Conservation (phyloP, 92 coral and sea anemone species). For the Palythoa grandiflora region DNA sequence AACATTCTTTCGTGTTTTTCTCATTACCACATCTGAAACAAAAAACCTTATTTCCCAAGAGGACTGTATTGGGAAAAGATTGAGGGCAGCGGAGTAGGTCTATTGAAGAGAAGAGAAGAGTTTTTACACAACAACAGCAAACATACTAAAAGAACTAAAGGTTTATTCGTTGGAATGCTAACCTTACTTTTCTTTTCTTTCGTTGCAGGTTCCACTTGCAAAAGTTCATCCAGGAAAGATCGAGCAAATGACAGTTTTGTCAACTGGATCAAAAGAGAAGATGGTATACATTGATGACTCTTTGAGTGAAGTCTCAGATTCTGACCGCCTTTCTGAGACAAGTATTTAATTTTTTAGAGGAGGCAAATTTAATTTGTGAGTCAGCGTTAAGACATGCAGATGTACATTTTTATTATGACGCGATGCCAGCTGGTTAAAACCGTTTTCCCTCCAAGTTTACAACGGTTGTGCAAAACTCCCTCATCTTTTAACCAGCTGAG, state of each 20-base stretch:
- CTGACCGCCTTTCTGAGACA: slow-evolving; percentile 32
- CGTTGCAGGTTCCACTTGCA: background rate
- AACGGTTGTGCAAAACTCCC: background rate
- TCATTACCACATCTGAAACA: no score
- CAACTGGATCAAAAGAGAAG: slow-evolving; percentile 27
- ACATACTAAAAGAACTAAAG: no score
- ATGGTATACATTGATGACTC: slow-evolving; percentile 45
- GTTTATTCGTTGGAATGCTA: no score
- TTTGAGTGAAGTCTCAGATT: slow-evolving; percentile 32
- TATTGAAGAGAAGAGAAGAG: no score
- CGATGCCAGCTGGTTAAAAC: background rate
- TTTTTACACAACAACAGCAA: no score
- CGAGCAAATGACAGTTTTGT: slow-evolving; percentile 26
- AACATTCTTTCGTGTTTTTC: no score
- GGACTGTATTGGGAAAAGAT: no score
- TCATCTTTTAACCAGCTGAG: background rate
- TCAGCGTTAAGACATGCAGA: background rate
- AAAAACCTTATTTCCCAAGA: no score
- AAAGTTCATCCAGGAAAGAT: slow-evolving; percentile 34
- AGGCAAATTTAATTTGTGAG: background rate
- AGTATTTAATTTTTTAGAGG: background rate
- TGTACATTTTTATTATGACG: background rate
- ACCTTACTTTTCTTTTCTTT: no score
- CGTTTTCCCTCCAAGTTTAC: background rate
- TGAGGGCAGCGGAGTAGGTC: no score